Base-by-base conservation (phyloP, 2,888 invertebrate genomes). In the Pardosa pseudoannulata region DNA sequence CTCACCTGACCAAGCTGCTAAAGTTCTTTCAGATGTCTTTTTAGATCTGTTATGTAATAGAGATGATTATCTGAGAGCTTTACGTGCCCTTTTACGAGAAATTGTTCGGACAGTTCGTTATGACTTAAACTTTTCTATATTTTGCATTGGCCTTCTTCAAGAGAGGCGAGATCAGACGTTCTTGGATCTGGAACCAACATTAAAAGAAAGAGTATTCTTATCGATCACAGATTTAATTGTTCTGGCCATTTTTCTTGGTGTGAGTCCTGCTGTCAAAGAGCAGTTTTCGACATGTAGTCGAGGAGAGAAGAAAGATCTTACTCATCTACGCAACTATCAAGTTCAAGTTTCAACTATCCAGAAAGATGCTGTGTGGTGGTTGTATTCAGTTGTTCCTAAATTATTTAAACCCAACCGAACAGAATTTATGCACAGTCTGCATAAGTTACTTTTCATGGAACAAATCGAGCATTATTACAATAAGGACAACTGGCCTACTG, bases 61-160 rank as follows among this genome's bases (percentile, higher is more conserved):
- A 19, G 98, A 98, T 89, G 98, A 98, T 92, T 98, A 96, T 91
- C 92, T 97, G 86, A 94, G 97, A 0, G 96, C 97, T 0, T 92
- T 98, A 89, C 94, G 98, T 1, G 95, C 96, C 6, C 93, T 98
- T 88, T 93, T 98, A 0, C 94, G 98, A 78, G 98, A 98, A 93
- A 95, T 97, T 88, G 96, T 97, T 72, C 94, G 98, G 19, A 95
- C 96, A 72, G 93, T 97, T 0, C 92, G 96, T 87, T 94, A 95
- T 91, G 97, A 96, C 90, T 94, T 96, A 71, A 96, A 95, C 91
- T 93, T 98, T 82, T 92, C 95, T 27, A 94, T 94, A 75, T 95
- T 98, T 88, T 96, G 96, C 79, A 94, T 95, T 76, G 95, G 95
- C 0, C 93, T 98, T 9, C 94, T 97, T 90, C 93, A 93, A 65